Evolutionary conservation across 2,113 vertebrate species (phyloP).

Genomic region (Amia ocellicauda): DNA sequence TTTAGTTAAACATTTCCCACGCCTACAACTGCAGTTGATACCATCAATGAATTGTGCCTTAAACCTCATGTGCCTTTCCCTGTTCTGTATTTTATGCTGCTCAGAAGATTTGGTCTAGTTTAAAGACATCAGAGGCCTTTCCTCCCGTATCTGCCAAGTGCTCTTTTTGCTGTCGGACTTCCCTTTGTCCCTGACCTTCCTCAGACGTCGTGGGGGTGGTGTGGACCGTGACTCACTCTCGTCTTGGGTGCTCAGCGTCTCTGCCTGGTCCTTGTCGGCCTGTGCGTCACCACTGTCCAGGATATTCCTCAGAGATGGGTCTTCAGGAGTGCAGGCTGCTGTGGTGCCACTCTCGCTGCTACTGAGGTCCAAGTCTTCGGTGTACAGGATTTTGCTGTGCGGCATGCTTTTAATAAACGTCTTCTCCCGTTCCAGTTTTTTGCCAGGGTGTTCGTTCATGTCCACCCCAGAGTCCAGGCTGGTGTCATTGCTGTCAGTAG

Average conservation of each 20-base stretch:
- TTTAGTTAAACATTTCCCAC: too few species aligned
- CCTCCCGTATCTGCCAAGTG: constrained; percentile 56
- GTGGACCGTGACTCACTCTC: constrained; percentile 65
- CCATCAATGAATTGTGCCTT: too few species aligned
- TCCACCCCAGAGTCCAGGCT: constrained; percentile 96
- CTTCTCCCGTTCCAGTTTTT: constrained; percentile 77
- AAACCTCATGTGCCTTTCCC: too few species aligned
- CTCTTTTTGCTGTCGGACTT: constrained; percentile 60
- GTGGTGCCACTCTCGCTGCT: constrained; percentile 90
- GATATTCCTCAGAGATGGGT: constrained; percentile 74
- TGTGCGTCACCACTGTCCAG: constrained; percentile 72
- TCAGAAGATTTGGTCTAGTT: constrained; percentile 35
- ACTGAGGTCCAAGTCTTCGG: constrained; percentile 87
- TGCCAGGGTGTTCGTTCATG: constrained; percentile 85
- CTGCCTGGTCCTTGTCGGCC: constrained; percentile 61
- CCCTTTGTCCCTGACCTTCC: constrained; percentile 65
- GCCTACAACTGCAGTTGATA: too few species aligned
- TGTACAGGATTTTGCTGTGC: constrained; percentile 67
- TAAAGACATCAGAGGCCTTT: constrained; percentile 52
- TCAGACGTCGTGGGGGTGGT: constrained; percentile 63
- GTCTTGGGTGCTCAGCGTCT: constrained; percentile 62
- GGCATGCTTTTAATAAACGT: constrained; percentile 75
- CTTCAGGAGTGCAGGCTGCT: constrained; percentile 81
- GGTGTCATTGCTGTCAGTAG: constrained; percentile 87
- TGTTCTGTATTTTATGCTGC: too few species aligned